Conservation (phyloP, 2,797 vertebrate genomes). For the Chelmon rostratus region DNA sequence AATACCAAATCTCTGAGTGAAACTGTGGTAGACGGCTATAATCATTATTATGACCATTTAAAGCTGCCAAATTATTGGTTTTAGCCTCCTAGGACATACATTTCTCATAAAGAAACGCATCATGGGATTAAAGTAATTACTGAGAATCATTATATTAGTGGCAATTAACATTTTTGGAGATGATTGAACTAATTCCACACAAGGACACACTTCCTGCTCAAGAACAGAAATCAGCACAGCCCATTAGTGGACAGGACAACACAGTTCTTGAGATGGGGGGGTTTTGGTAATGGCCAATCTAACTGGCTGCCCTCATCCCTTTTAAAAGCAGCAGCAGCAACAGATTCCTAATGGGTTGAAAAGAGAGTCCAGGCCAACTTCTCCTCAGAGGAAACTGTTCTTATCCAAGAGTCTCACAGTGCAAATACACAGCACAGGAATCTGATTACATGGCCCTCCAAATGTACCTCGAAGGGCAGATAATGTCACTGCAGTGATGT, state of each 20-base stretch:
- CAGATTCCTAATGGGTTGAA: slow-evolving; percentile 16
- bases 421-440: slow-evolving; percentile 23
- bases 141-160: slow-evolving; percentile 19
- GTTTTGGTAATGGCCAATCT: slow-evolving; percentile 35
- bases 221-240: slow-evolving; percentile 16
- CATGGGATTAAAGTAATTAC: slow-evolving; percentile 22
- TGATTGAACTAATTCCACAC: slow-evolving; percentile 14
- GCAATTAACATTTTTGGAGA: slow-evolving; percentile 22
- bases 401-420: slow-evolving; percentile 25
- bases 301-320: slow-evolving; percentile 22
- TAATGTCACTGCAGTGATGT: slow-evolving; percentile 17
- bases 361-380: slow-evolving; percentile 2
- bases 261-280: slow-evolving; percentile 7
- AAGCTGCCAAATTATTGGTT: slow-evolving; percentile 20
- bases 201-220: not conserved
- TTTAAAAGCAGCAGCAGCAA: slow-evolving; percentile 40
- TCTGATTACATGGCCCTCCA: slow-evolving; percentile 11
- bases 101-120: slow-evolving; percentile 29
- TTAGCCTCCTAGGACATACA: not conserved
- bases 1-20: not conserved
- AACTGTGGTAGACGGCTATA: not conserved
- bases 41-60: slow-evolving; percentile 37
- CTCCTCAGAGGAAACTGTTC: slow-evolving; percentile 20
- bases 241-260: slow-evolving; percentile 13
- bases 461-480: slow-evolving; percentile 17